phyloP scores from a whole-genome alignment of 2,888 invertebrate genomes.

The Netelia melanura region DNA sequence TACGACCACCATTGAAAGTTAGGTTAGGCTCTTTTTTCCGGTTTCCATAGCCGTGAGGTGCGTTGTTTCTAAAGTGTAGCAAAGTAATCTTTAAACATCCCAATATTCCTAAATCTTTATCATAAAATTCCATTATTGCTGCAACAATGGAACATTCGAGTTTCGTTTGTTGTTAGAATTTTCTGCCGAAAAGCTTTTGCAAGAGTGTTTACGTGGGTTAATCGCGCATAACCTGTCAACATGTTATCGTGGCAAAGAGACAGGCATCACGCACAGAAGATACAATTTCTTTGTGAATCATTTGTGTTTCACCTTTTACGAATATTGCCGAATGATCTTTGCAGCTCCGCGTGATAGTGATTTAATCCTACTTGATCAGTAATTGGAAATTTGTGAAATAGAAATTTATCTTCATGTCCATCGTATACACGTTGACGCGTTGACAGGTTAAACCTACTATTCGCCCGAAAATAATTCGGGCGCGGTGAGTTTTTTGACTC shows the following conservation, averaged over 20 bases:
- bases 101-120: slow-evolving; percentile 62
- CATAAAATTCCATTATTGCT: slow-evolving; percentile 2
- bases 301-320: neutral
- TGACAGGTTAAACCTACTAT: neutral
- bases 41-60: slow-evolving; percentile 79
- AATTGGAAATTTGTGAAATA: neutral
- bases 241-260: slow-evolving; percentile 58
- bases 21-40: slow-evolving; percentile 79
- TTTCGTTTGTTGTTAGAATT: slow-evolving; percentile 37
- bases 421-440: neutral
- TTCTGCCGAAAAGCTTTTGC: slow-evolving; percentile 27
- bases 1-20: slow-evolving; percentile 57
- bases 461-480: neutral
- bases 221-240: slow-evolving; percentile 60
- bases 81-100: slow-evolving; percentile 80
- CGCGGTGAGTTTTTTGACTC: slow-evolving; percentile 39
- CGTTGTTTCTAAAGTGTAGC: slow-evolving; percentile 67
- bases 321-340: neutral
- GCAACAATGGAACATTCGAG: slow-evolving; percentile 37
- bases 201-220: slow-evolving; percentile 47
- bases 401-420: neutral
- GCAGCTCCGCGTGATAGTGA: neutral
- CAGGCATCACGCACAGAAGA: neutral
- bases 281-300: neutral
- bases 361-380: neutral